A percentile compares a stretch with the other conserved stretches of the same genome.
These are phyloP conservation scores for Sclerurus mexicanus DNA, from an alignment of 2,113 vertebrate genomes.

Conservation along the genomic window DNA sequence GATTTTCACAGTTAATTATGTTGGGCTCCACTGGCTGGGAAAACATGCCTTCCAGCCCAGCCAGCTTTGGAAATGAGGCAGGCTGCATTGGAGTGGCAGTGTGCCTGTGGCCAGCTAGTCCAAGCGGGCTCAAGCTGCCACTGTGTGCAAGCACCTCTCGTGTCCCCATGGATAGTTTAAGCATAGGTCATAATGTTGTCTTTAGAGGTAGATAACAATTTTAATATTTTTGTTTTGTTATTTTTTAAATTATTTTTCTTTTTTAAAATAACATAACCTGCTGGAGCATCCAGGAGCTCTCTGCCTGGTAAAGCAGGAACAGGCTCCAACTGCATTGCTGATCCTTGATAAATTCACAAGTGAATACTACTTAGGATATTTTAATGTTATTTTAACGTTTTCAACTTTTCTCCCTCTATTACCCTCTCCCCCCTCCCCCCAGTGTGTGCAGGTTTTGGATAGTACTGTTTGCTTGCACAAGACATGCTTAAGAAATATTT, in stretches of 20 bases:
- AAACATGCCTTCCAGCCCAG: background rate
- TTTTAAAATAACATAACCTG: background rate
- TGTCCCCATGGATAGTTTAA: background rate
- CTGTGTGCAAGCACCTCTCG: background rate
- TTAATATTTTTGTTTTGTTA: background rate
- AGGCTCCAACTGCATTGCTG: background rate
- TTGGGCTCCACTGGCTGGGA: background rate
- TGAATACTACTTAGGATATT: background rate
- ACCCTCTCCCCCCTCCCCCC: accelerated
- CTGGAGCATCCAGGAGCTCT: background rate
- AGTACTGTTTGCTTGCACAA: background rate
- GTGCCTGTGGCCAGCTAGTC: background rate
- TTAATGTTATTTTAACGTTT: background rate
- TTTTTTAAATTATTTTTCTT: background rate
- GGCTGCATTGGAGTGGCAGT: background rate
- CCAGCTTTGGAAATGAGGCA: background rate
- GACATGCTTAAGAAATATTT: background rate
- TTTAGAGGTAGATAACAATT: background rate
- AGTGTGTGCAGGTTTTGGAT: background rate
- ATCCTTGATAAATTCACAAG: background rate
- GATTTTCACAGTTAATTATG: background rate
- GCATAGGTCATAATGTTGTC: background rate
- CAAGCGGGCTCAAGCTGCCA: background rate
- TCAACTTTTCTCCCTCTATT: background rate
- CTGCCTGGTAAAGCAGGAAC: background rate